Conservation (phyloP, 2,113 vertebrate species). For the Alligator sinensis region DNA sequence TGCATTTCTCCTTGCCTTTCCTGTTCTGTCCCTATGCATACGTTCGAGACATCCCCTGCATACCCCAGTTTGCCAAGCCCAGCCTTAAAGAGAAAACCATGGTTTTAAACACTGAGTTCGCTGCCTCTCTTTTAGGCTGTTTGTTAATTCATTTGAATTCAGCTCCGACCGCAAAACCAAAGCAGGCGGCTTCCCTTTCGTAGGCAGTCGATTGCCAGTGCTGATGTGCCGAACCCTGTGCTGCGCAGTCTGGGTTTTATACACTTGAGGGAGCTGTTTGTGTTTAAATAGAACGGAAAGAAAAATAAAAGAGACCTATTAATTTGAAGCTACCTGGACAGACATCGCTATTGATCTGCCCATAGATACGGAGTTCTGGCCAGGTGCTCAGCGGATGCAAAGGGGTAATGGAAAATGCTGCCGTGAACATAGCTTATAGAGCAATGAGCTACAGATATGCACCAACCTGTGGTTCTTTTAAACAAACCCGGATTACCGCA, state of each 20-base stretch:
- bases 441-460: neutral
- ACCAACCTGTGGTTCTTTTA: rapidly evolving
- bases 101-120: neutral
- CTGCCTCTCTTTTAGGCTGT: neutral
- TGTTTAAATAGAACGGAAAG: neutral
- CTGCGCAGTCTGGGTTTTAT: rapidly evolving
- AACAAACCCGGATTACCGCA: neutral
- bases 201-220: neutral
- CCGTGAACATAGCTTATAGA: neutral
- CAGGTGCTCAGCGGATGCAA: neutral
- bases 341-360: rapidly evolving
- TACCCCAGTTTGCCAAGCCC: no score
- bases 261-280: neutral
- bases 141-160: neutral
- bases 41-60: no score
- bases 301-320: neutral
- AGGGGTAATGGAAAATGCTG: neutral
- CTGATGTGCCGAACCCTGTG: neutral
- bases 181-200: rapidly evolving
- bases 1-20: no score
- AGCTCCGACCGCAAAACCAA: neutral
- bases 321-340: no score
- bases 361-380: neutral
- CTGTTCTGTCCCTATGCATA: no score
- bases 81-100: no score